Base-by-base conservation (phyloP, 2,797 vertebrate genomes). In the Falco cherrug region DNA sequence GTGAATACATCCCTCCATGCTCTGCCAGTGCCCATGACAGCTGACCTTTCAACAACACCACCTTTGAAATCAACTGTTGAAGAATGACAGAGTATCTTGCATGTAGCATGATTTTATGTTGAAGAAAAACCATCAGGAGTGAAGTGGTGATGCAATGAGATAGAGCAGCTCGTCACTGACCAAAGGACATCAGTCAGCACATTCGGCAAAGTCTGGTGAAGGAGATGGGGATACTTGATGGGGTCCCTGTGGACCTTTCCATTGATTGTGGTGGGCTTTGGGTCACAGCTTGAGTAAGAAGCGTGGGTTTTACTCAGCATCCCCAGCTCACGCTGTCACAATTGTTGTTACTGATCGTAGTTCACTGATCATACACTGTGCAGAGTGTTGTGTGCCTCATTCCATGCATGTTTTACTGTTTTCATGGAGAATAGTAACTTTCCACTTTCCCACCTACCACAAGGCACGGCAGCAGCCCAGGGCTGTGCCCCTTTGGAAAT, bases 401-500 rank as follows among this genome's bases (percentile, higher is more conserved):
- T 2, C n/a, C 45, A 1, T 2, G 35, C 12, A 4, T 1, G 47
- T 11, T 39, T 75, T 31, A 5, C 17, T n/a, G 54, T 35, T 73
- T 17, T 9, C n/a, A 17, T 3, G 22, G 12, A 28, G 41, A 24
- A 14, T 31, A 1, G 53, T 8, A 9, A 6, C 29, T 39, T 77
- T 4, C 28, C 35, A 1, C 26, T 11, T 24, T 12, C 13, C 25
- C 31, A 15, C 8, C 47, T n/a, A 1, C 43, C 2, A 51, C 39
- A 11, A 26, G n/a, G 50, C 61, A 4, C 3, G 0, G 48, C 67
- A 28, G 73, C 57, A 48, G 26, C 54, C 13, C 41, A 1, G 57
- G 61, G 56, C 22, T 1, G 0, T 8, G 50, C 5, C 65, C 35
- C 18, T 33, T 10, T 1, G 68, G 35, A 9, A 37, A 2, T 0